Conservation (phyloP, 2,888 invertebrate genomes). For the Cantharis nigra region DNA sequence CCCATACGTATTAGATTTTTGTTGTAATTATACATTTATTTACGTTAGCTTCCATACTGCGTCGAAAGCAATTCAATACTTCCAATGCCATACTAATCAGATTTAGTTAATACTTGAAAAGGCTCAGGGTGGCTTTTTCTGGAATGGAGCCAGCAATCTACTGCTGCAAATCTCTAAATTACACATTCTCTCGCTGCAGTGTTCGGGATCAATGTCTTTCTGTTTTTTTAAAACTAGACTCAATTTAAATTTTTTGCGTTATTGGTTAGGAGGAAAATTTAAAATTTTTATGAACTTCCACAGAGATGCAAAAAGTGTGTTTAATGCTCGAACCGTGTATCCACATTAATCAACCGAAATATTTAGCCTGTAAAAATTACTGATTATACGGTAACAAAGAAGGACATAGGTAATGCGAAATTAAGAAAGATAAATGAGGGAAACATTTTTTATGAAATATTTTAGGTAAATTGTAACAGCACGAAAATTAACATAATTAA, state of each 20-base stretch:
- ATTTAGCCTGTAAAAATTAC: neutral
- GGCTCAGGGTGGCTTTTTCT: slow-evolving; percentile 8
- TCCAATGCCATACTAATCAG: slow-evolving; percentile 9
- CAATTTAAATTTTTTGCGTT: neutral
- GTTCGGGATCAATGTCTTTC: neutral
- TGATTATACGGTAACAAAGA: neutral
- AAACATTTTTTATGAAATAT: neutral
- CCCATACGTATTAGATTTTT: neutral
- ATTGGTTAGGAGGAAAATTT: neutral
- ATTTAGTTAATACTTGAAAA: slow-evolving; percentile 8
- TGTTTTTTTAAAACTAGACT: slow-evolving; percentile 2
- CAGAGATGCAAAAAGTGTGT: neutral
- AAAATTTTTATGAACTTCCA: neutral
- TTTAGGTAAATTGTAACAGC: neutral
- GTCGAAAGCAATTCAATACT: neutral
- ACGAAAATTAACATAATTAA: neutral
- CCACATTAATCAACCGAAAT: neutral
- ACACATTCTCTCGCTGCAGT: slow-evolving; percentile 15
- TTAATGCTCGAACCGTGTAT: neutral
- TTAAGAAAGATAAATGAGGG: neutral
- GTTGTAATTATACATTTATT: neutral
- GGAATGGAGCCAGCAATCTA: slow-evolving; percentile 15
- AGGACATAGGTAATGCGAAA: neutral
- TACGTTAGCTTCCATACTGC: neutral
- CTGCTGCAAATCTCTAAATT: slow-evolving; percentile 17